Percentiles rank a stretch among this genome's conserved stretches.
Conservation (phyloP, 2,113 vertebrate genomes). For the Setophaga kirtlandii region DNA sequence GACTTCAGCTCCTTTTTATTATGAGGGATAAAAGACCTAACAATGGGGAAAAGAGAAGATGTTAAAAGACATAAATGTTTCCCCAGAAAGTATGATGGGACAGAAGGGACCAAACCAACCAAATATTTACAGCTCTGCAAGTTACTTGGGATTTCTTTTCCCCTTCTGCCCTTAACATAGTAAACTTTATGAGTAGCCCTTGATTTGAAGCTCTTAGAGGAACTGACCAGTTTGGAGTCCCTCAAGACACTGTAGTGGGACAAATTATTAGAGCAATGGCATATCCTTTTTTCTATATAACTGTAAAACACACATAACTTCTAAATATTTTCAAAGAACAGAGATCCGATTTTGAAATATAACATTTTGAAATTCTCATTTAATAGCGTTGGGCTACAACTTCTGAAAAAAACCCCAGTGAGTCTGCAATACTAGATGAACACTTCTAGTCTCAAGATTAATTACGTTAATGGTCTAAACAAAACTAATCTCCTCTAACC, state of each 20-base stretch:
- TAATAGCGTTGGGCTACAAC: background rate
- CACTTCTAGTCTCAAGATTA: constrained; percentile 44
- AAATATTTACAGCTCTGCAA: background rate
- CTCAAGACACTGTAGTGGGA: background rate
- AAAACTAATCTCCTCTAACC: constrained; percentile 62
- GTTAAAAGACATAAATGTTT: background rate
- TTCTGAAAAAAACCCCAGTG: background rate
- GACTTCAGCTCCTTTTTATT: background rate
- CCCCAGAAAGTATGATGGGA: background rate
- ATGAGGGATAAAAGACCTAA: background rate
- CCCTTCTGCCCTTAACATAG: background rate
- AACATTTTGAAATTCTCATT: background rate
- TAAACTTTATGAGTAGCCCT: background rate
- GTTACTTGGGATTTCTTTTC: background rate
- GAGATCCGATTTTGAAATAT: background rate
- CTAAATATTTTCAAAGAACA: background rate
- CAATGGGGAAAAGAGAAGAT: background rate
- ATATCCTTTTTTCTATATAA: background rate
- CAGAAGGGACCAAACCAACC: background rate
- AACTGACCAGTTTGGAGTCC: background rate
- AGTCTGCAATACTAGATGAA: background rate
- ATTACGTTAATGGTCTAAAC: constrained; percentile 37
- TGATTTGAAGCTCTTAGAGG: background rate
- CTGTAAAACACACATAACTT: background rate
- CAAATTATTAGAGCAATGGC: background rate